Evolutionary conservation across 2,888 invertebrate species (phyloP).

Genomic region (Tachina fera): DNA sequence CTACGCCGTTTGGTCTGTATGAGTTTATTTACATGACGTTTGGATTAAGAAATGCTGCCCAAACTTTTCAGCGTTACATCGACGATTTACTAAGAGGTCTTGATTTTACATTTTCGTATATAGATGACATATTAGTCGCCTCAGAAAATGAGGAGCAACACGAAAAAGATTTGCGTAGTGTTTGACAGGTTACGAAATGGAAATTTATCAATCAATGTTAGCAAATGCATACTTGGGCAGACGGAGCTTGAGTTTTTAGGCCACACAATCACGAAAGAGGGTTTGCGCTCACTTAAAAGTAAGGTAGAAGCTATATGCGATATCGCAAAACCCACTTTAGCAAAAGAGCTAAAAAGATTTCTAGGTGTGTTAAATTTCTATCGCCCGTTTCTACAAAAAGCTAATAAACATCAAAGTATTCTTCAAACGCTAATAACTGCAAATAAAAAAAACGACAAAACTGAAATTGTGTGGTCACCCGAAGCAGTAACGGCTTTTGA

Average conservation of each 20-base stretch:
- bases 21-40: too few relatives aligned
- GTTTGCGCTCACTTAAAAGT: constrained; percentile 1
- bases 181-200: constrained; percentile 11
- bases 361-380: constrained; percentile 78
- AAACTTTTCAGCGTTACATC: too few relatives aligned
- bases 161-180: too few relatives aligned
- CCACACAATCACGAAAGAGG: constrained; percentile 30
- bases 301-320: constrained; percentile 34
- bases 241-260: constrained; percentile 30
- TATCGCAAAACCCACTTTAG: not conserved
- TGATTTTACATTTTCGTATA: too few relatives aligned
- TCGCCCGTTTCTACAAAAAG: constrained; percentile 71
- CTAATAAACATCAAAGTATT: constrained; percentile 26
- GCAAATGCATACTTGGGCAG: constrained; percentile 36
- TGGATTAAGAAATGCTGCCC: too few relatives aligned
- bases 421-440: constrained; percentile 5
- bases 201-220: constrained; percentile 37
- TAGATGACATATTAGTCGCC: too few relatives aligned
- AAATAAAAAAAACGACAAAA: constrained; percentile 43
- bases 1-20: too few relatives aligned
- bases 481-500: not conserved
- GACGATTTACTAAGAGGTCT: too few relatives aligned
- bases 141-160: too few relatives aligned
- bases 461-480: not conserved
- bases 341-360: constrained; percentile 72